Conservation (phyloP, 2,888 invertebrate species). For the Acanthosoma haemorrhoidale region DNA sequence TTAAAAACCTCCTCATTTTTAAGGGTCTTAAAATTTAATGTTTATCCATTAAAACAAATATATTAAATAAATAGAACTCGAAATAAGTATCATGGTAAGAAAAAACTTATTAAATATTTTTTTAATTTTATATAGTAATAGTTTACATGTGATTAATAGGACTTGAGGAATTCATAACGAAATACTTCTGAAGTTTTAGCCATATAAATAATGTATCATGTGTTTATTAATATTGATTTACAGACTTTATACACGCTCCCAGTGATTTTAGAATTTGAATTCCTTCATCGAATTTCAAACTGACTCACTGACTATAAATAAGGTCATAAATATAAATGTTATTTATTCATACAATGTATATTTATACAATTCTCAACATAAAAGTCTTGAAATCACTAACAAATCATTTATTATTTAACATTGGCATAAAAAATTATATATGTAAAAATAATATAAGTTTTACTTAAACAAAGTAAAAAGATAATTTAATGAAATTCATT, state of each 20-base stretch:
- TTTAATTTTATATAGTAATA: no score
- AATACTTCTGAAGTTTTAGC: constrained; percentile 12
- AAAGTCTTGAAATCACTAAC: constrained; percentile 5
- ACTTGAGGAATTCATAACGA: not conserved
- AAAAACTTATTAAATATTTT: no score
- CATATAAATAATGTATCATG: constrained; percentile 29
- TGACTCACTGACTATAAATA: constrained; percentile 21
- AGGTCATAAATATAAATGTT: constrained; percentile 13
- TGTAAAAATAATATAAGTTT: not conserved
- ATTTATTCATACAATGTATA: constrained; percentile 17
- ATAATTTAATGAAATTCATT: not conserved
- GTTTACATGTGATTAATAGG: no score
- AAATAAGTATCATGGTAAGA: no score
- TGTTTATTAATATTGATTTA: constrained; percentile 26
- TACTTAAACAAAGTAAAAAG: not conserved
- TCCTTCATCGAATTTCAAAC: constrained; percentile 13
- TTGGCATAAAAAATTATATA: not conserved
- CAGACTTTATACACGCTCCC: constrained; percentile 26
- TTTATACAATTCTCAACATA: constrained; percentile 14
- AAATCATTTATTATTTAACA: not conserved
- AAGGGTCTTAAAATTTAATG: no score
- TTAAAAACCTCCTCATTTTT: no score
- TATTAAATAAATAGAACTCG: no score
- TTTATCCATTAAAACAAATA: no score
- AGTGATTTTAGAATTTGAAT: not conserved